A percentile compares a stretch with the other conserved stretches of the same genome.
These are phyloP conservation scores for Cordilura impudica DNA, from an alignment of 2,888 invertebrate species.

Conservation along the genomic window DNA sequence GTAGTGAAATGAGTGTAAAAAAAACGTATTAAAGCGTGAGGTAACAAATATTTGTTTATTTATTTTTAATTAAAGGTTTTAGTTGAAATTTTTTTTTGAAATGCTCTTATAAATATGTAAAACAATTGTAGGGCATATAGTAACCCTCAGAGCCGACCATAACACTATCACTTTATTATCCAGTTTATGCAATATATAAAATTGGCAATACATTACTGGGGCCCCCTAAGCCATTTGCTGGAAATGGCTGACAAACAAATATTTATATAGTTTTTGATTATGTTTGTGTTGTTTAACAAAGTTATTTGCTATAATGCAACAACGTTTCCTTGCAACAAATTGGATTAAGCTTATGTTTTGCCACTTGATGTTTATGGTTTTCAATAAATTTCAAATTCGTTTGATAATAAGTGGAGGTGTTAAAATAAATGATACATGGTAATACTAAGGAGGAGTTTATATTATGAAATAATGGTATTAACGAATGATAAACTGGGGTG, in stretches of 20 bases:
- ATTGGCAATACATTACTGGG: constrained; percentile 47
- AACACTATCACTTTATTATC: too few species aligned
- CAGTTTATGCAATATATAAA: neutral
- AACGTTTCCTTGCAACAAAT: constrained; percentile 43
- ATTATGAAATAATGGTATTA: too few species aligned
- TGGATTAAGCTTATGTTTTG: constrained; percentile 57
- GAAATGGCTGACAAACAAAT: constrained; percentile 70
- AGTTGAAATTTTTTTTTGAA: too few species aligned
- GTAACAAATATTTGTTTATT: too few species aligned
- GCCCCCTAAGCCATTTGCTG: constrained; percentile 27
- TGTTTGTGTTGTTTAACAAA: constrained; percentile 73
- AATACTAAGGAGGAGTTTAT: too few species aligned
- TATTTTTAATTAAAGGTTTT: too few species aligned
- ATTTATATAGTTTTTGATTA: constrained; percentile 76
- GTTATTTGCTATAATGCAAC: constrained; percentile 69
- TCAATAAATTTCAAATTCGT: constrained; percentile 40
- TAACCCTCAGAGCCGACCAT: too few species aligned
- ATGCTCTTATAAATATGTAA: too few species aligned
- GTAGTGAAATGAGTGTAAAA: too few species aligned
- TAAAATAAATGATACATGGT: constrained; percentile 24
- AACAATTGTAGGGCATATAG: too few species aligned
- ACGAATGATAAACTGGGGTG: too few species aligned
- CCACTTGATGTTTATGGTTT: constrained; percentile 52
- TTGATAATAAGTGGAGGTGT: constrained; percentile 49
- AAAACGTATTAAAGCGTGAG: too few species aligned